Evolutionary conservation across 2,797 vertebrate genomes (phyloP).

Genomic region (Gymnodraco acuticeps): DNA sequence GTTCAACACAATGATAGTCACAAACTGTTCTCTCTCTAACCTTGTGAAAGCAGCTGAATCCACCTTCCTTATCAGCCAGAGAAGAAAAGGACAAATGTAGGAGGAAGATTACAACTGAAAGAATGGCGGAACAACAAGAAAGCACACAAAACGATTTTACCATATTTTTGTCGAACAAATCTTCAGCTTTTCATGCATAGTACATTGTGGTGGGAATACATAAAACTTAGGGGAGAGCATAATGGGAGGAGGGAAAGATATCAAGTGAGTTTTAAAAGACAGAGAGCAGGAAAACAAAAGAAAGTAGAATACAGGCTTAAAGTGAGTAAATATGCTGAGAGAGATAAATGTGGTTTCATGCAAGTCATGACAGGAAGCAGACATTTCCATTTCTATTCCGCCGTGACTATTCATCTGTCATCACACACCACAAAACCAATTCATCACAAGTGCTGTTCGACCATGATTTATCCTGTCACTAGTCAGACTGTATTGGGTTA

Average conservation of each 20-base stretch:
- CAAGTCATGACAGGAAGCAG: conserved; percentile 5
- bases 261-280: conserved; percentile 1
- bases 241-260: background rate
- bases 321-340: background rate
- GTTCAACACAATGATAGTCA: conserved; percentile 39
- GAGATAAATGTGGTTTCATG: background rate
- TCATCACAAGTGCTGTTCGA: conserved; percentile 4
- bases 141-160: conserved; percentile 21
- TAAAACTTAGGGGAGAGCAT: background rate
- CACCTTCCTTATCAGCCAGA: conserved; percentile 35
- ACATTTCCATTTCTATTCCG: conserved; percentile 17
- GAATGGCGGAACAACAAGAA: conserved; percentile 1
- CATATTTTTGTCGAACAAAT: conserved; percentile 9
- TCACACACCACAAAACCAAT: conserved; percentile 6
- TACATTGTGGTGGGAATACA: conserved; percentile 3
- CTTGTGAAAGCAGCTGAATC: conserved; percentile 34
- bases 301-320: no score
- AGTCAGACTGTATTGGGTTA: background rate
- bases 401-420: conserved; percentile 4
- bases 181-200: background rate
- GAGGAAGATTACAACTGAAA: conserved; percentile 24
- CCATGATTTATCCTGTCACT: background rate
- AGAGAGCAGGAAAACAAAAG: background rate
- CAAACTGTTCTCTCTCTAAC: conserved; percentile 15
- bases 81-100: conserved; percentile 14